phyloP scores from a whole-genome alignment of 2,888 invertebrate species.

The Alentia gelatinosa region DNA sequence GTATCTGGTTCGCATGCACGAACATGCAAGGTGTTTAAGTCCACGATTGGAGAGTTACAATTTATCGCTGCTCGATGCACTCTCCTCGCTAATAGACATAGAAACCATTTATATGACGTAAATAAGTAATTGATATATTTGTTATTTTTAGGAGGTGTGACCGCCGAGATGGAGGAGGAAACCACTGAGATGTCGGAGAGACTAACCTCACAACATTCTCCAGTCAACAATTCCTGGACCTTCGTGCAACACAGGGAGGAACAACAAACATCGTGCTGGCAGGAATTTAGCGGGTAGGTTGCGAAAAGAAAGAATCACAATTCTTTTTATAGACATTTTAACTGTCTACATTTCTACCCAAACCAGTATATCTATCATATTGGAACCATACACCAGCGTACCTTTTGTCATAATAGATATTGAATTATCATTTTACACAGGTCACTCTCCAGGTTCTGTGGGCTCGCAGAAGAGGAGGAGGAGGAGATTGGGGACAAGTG shows the following conservation, averaged over 20 bases:
- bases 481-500: conserved; percentile 13
- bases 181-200: neutral
- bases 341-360: too few relatives aligned
- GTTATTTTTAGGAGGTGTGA: too few relatives aligned
- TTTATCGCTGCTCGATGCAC: too few relatives aligned
- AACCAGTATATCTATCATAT: too few relatives aligned
- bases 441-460: conserved; percentile 44
- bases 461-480: conserved; percentile 18
- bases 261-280: neutral
- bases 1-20: too few relatives aligned
- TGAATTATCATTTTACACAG: neutral
- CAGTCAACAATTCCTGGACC: neutral
- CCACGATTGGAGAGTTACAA: too few relatives aligned
- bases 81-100: too few relatives aligned
- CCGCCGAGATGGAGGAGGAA: neutral
- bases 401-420: neutral
- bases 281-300: neutral
- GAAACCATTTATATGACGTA: too few relatives aligned
- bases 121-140: too few relatives aligned
- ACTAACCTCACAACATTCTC: neutral
- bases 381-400: neutral
- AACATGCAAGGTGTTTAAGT: too few relatives aligned
- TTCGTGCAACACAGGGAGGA: neutral
- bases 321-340: too few relatives aligned
- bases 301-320: too few relatives aligned